A percentile compares a stretch with the other conserved stretches of the same genome.
These are phyloP conservation scores for Triplophysa tibetana DNA, from an alignment of 2,113 vertebrate genomes.

Conservation along the genomic window DNA sequence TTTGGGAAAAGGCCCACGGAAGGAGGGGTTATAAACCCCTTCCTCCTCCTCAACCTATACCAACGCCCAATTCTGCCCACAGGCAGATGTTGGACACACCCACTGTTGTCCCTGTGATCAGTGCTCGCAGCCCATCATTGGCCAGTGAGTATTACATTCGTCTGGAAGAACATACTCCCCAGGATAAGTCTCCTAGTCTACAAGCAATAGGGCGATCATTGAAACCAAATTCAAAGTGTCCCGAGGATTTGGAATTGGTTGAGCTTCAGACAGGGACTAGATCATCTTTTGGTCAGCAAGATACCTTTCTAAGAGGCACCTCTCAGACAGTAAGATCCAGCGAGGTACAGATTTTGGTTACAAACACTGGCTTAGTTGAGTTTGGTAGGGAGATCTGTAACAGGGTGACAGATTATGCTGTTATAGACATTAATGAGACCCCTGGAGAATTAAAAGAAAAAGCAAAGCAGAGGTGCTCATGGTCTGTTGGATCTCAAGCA, in stretches of 20 bases:
- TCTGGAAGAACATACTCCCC: conserved; percentile 85
- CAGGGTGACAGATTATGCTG: conserved; percentile 76
- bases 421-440: conserved; percentile 73
- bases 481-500: conserved; percentile 65
- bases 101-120: conserved; percentile 89
- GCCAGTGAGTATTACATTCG: conserved; percentile 91
- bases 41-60: conserved; percentile 74
- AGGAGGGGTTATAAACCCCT: conserved; percentile 80
- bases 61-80: conserved; percentile 74
- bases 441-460: conserved; percentile 46
- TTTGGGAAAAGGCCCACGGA: conserved; percentile 88
- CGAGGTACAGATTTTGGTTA: conserved; percentile 71
- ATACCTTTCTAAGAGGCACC: conserved; percentile 48
- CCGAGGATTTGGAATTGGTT: conserved; percentile 75
- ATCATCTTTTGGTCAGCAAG: conserved; percentile 60
- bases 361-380: conserved; percentile 74
- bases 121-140: conserved; percentile 88
- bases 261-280: conserved; percentile 72
- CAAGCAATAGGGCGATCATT: conserved; percentile 62
- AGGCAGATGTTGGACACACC: conserved; percentile 84
- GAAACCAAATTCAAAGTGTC: conserved; percentile 54
- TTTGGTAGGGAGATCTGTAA: conserved; percentile 68
- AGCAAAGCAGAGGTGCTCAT: conserved; percentile 52
- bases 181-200: conserved; percentile 73
- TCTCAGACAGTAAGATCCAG: conserved; percentile 67